Conservation (phyloP, 2,888 invertebrate genomes). For the Tricholauxania praeusta region DNA sequence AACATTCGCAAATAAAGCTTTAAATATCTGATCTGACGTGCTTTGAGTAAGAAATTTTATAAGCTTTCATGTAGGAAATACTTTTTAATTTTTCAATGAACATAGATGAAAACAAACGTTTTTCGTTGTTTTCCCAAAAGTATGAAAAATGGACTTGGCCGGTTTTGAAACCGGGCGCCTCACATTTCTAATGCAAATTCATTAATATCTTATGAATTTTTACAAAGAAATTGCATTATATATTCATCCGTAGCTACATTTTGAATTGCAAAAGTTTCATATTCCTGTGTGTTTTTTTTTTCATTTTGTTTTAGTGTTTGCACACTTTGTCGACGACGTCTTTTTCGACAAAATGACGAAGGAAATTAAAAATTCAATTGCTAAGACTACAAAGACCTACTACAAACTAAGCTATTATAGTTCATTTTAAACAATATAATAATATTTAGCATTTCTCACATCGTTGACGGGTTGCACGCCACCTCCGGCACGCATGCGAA, state of each 20-base stretch:
- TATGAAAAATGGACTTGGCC: no score
- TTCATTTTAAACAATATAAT: constrained; percentile 64
- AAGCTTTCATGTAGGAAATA: no score
- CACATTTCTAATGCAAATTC: no score
- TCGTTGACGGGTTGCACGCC: constrained; percentile 63
- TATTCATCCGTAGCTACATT: constrained; percentile 22
- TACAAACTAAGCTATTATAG: constrained; percentile 32
- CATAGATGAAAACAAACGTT: no score
- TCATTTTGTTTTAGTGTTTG: constrained; percentile 9
- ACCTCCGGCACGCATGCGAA: constrained; percentile 67
- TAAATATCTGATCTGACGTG: no score
- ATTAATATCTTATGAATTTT: constrained; percentile 31
- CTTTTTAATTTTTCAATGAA: no score
- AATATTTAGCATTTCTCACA: constrained; percentile 68
- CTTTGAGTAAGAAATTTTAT: no score
- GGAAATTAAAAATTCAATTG: constrained; percentile 33
- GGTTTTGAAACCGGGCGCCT: no score
- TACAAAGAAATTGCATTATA: constrained; percentile 23
- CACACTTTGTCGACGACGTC: constrained; percentile 14
- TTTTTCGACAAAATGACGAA: constrained; percentile 18
- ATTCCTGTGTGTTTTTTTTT: constrained; percentile 17
- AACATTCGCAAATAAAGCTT: no score
- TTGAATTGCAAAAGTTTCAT: constrained; percentile 26
- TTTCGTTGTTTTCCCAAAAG: no score
- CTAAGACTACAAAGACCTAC: constrained; percentile 34